Evolutionary conservation across 2,113 vertebrate species (phyloP).

Genomic region (Indicator maculatus): DNA sequence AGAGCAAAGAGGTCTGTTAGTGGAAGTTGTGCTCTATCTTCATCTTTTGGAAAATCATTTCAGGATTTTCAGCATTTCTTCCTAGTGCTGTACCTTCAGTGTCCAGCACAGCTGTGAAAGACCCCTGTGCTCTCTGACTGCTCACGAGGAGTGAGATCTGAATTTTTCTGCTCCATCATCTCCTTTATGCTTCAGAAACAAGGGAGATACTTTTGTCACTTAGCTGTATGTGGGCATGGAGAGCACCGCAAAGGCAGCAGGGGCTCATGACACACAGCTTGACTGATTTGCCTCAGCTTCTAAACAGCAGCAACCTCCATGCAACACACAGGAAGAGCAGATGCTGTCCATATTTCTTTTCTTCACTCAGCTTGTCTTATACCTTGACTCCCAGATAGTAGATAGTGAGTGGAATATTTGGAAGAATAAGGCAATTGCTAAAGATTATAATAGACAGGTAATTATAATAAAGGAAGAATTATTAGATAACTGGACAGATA

Average conservation of each 20-base stretch:
- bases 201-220: background rate
- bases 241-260: background rate
- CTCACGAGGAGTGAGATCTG: background rate
- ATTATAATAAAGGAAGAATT: slow-evolving; percentile 69
- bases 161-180: background rate
- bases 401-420: background rate
- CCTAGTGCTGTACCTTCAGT: background rate
- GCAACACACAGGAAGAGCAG: background rate
- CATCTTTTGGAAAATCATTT: background rate
- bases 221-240: background rate
- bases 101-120: background rate
- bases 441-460: slow-evolving; percentile 58
- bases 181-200: background rate
- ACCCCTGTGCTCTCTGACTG: background rate
- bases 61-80: background rate
- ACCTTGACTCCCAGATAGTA: background rate
- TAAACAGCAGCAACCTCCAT: background rate
- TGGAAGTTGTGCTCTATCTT: background rate
- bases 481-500: slow-evolving; percentile 65
- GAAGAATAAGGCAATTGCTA: slow-evolving; percentile 23
- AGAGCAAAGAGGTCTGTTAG: background rate
- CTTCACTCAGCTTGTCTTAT: background rate
- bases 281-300: background rate
- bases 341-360: background rate
- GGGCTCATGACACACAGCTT: background rate